These are phyloP conservation scores for Amphiprion ocellaris DNA, from an alignment of 2,113 vertebrate genomes.

Conservation along the genomic window DNA sequence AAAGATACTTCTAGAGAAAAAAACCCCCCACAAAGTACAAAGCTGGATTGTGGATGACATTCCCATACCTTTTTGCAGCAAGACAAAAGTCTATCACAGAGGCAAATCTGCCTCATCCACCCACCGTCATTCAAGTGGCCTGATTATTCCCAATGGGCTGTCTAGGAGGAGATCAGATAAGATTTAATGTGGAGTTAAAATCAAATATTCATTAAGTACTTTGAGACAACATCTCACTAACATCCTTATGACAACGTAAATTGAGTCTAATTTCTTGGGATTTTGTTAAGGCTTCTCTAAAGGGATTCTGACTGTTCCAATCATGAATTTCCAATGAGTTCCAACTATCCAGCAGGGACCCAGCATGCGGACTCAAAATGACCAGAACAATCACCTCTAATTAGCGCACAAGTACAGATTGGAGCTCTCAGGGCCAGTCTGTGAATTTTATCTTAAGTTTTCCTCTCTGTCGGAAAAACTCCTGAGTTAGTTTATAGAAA, in stretches of 20 bases:
- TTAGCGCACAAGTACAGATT: constrained; percentile 43
- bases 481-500: not conserved
- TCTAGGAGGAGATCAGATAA: constrained; percentile 76
- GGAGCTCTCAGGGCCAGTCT: constrained; percentile 23
- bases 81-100: constrained; percentile 61
- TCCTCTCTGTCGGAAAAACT: constrained; percentile 27
- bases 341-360: constrained; percentile 33
- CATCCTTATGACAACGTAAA: constrained; percentile 42
- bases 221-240: constrained; percentile 54
- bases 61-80: constrained; percentile 57
- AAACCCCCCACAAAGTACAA: constrained; percentile 26
- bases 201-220: constrained; percentile 62
- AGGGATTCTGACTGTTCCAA: constrained; percentile 44
- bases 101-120: constrained; percentile 59
- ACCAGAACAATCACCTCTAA: constrained; percentile 54
- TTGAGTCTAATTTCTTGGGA: constrained; percentile 45
- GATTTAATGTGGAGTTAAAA: constrained; percentile 57
- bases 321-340: constrained; percentile 41
- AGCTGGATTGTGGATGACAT: constrained; percentile 69
- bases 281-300: constrained; percentile 39
- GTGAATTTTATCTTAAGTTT: constrained; percentile 1
- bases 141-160: constrained; percentile 76
- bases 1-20: constrained; percentile 35
- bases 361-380: constrained; percentile 52
- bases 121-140: constrained; percentile 56